phyloP scores from a whole-genome alignment of 1,140 invertebrate species.

The Cotesia chilonis region DNA sequence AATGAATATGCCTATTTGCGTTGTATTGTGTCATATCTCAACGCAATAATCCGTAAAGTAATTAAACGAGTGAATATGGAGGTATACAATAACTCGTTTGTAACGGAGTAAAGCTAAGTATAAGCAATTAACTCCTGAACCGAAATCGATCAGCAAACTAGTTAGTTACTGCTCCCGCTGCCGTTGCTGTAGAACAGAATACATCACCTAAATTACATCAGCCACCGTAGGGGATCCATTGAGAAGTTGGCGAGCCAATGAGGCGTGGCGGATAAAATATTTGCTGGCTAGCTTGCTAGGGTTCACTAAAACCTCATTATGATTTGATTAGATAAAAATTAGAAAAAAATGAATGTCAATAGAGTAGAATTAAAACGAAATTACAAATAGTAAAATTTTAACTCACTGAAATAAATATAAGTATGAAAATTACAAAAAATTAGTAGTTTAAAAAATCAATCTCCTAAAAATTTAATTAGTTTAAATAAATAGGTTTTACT shows the following conservation, averaged over 20 bases:
- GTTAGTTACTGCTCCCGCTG: background rate
- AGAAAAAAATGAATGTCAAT: too few relatives aligned
- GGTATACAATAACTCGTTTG: background rate
- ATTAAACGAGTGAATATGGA: background rate
- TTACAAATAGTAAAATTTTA: too few relatives aligned
- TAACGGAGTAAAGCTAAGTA: conserved; percentile 1
- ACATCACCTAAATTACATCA: too few relatives aligned
- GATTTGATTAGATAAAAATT: too few relatives aligned
- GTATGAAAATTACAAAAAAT: too few relatives aligned
- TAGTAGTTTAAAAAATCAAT: too few relatives aligned
- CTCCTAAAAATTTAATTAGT: too few relatives aligned
- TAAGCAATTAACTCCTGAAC: conserved; percentile 18
- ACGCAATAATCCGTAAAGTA: background rate
- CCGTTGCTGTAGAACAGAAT: too few relatives aligned
- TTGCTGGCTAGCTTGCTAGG: background rate
- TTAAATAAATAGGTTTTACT: too few relatives aligned
- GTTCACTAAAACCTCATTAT: background rate
- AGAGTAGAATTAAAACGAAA: too few relatives aligned
- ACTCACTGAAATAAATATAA: background rate
- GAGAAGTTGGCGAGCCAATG: conserved; percentile 1
- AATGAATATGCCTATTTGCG: too few relatives aligned
- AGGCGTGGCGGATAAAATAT: conserved; percentile 15
- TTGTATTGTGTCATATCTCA: too few relatives aligned
- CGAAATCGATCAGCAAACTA: conserved; percentile 9
- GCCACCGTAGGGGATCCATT: background rate